phyloP scores from a whole-genome alignment of 2,797 vertebrate species.

The Sebastes minor region DNA sequence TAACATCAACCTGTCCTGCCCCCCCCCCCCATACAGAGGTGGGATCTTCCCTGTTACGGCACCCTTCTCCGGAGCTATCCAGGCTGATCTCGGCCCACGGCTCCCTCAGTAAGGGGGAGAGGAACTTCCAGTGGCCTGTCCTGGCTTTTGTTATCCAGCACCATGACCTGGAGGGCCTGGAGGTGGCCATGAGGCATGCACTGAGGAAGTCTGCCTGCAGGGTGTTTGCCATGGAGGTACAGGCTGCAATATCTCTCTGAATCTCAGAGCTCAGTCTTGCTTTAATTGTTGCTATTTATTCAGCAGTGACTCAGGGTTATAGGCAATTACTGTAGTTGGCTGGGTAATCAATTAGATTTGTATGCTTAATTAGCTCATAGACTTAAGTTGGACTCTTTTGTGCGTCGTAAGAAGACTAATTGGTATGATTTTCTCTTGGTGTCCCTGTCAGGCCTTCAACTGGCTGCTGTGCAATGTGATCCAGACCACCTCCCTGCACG shows the following conservation, averaged over 20 bases:
- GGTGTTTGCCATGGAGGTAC: slow-evolving; percentile 99
- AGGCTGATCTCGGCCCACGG: slow-evolving; percentile 98
- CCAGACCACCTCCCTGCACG: slow-evolving; percentile 97
- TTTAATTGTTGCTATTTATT: slow-evolving; percentile 10
- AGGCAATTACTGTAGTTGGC: background rate
- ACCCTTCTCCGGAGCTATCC: slow-evolving; percentile 98
- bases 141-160: slow-evolving; percentile 98
- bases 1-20: background rate
- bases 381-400: background rate
- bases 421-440: background rate
- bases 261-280: background rate
- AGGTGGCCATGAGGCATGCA: slow-evolving; percentile 98
- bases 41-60: slow-evolving; percentile 95
- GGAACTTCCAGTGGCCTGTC: slow-evolving; percentile 99
- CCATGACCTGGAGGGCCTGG: slow-evolving; percentile 97
- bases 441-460: slow-evolving; percentile 91
- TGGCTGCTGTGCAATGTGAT: slow-evolving; percentile 99
- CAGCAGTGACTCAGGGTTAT: background rate
- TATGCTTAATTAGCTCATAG: background rate
- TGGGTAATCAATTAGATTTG: background rate
- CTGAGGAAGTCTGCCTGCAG: slow-evolving; percentile 97
- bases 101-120: slow-evolving; percentile 97
- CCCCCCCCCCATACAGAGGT: slow-evolving; percentile 84
- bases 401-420: background rate
- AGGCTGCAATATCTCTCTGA: background rate